Evolutionary conservation across 2,797 vertebrate genomes (phyloP), one percentile per base, ranked within the genome.

Genomic region (Muscicapa striata): DNA sequence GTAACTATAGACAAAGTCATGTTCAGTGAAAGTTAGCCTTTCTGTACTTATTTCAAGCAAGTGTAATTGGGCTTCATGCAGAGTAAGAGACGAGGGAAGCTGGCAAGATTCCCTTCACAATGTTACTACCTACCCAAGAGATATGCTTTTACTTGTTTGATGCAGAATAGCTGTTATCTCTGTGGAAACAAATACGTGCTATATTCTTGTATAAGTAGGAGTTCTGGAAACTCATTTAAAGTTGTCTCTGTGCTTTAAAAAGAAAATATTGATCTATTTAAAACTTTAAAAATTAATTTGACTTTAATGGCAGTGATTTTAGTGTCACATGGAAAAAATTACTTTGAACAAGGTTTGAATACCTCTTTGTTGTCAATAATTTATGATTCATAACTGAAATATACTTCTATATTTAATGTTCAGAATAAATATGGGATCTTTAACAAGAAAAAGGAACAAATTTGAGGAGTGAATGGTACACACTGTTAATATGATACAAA

Each of bases 251-350:
- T 64, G 5, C 79, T 94, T 87, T 73, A 72, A 87, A 94, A 90
- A 24, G 40, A 48, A 72, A 89, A 78, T 91, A 85, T 45, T 49
- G 74, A 51, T 92, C 59, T 94, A 79, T 79, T 84, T 84, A 72
- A 74, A 78, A 41, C 82, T 83, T 90, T 78, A 75, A 92, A 88
- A 95, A 79, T 89, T 58, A 90, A 92, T 48, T 72, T 75, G 66
- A 82, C 45, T 95, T 81, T 91, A 94, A 92, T 84, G 27, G 38
- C 54, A 85, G 68, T 77, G 73, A 66, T 93, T 93, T 84, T 59
- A 69, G 51, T 70, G 49, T 68, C n/a, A 58, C 4, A 40, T 24
- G 15, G 40, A 74, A 86, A 93, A 85, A 90, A 75, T 32, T 6
- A 49, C 73, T 85, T 94, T 83, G 49, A 87, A 92, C 26, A 85